A percentile compares a stretch with the other conserved stretches of the same genome.
These are phyloP conservation scores for Sesamia nonagrioides DNA, from an alignment of 1,140 invertebrate species.

Conservation along the genomic window DNA sequence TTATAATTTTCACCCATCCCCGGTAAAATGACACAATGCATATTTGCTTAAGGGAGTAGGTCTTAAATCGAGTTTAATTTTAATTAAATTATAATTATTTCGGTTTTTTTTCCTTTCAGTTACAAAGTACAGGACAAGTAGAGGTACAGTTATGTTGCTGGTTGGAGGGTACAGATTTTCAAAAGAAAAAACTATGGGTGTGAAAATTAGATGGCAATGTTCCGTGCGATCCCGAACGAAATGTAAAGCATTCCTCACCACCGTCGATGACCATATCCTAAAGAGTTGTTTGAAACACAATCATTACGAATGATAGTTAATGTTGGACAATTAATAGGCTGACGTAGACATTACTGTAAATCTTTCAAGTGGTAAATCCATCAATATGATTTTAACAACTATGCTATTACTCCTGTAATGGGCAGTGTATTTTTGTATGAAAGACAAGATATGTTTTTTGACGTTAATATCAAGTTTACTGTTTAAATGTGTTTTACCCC, in stretches of 20 bases:
- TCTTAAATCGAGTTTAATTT: too few relatives aligned
- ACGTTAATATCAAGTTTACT: too few relatives aligned
- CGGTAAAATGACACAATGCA: too few relatives aligned
- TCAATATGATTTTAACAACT: too few relatives aligned
- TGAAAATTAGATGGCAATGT: slow-evolving; percentile 64
- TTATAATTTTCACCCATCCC: too few relatives aligned
- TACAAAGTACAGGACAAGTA: slow-evolving; percentile 51
- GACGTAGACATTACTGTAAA: neutral
- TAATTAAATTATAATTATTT: too few relatives aligned
- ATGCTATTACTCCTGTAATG: too few relatives aligned
- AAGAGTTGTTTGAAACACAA: slow-evolving; percentile 54
- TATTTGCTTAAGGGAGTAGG: too few relatives aligned
- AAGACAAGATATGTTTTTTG: too few relatives aligned
- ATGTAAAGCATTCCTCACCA: slow-evolving; percentile 63
- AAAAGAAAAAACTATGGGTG: slow-evolving; percentile 48
- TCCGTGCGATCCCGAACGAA: slow-evolving; percentile 55
- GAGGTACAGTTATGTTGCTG: slow-evolving; percentile 60
- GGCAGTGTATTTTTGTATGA: too few relatives aligned
- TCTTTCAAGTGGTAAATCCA: neutral
- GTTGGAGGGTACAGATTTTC: slow-evolving; percentile 62
- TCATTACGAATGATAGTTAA: slow-evolving; percentile 43
- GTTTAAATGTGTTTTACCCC: too few relatives aligned
- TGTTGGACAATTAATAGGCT: neutral
- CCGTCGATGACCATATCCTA: slow-evolving; percentile 48
- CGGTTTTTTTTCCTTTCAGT: slow-evolving; percentile 55